phyloP scores from a whole-genome alignment of 2,888 invertebrate genomes.

The Odiellus spinosus region DNA sequence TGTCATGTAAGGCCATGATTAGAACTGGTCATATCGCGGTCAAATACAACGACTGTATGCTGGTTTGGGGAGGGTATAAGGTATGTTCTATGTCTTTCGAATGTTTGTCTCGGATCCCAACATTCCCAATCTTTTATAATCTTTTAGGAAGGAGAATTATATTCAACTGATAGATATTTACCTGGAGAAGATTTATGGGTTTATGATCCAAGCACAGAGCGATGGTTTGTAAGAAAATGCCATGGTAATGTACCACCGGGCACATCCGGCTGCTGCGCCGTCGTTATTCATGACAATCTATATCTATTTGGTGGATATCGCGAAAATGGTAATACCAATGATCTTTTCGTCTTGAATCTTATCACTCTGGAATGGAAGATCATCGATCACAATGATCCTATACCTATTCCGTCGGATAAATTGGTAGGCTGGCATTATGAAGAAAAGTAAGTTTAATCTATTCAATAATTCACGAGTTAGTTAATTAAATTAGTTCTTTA shows the following conservation, averaged over 20 bases:
- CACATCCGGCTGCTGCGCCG: constrained; percentile 26
- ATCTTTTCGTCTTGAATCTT: constrained; percentile 24
- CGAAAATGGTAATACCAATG: constrained; percentile 22
- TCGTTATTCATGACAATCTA: constrained; percentile 22
- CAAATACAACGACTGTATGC: constrained; percentile 24
- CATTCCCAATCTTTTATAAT: too few species aligned
- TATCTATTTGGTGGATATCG: constrained; percentile 28
- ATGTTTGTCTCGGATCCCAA: too few species aligned
- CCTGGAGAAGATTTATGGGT: constrained; percentile 23
- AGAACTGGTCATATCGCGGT: constrained; percentile 26
- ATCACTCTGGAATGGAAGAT: constrained; percentile 23
- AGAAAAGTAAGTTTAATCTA: constrained; percentile 14
- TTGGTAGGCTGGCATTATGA: constrained; percentile 20
- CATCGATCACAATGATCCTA: constrained; percentile 12
- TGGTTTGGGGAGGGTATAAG: constrained; percentile 30
- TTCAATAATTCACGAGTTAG: too few species aligned
- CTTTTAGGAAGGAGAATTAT: constrained; percentile 4
- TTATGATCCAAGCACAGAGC: constrained; percentile 24
- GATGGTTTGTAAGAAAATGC: constrained; percentile 22
- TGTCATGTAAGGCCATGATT: too few species aligned
- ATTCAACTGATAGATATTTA: constrained; percentile 18
- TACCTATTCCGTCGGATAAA: constrained; percentile 20
- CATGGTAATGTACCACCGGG: constrained; percentile 23
- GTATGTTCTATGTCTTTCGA: constrained; percentile 7
- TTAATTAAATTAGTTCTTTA: background rate